Conservation (phyloP, 1,140 invertebrate species). For the Lucilia cuprina region DNA sequence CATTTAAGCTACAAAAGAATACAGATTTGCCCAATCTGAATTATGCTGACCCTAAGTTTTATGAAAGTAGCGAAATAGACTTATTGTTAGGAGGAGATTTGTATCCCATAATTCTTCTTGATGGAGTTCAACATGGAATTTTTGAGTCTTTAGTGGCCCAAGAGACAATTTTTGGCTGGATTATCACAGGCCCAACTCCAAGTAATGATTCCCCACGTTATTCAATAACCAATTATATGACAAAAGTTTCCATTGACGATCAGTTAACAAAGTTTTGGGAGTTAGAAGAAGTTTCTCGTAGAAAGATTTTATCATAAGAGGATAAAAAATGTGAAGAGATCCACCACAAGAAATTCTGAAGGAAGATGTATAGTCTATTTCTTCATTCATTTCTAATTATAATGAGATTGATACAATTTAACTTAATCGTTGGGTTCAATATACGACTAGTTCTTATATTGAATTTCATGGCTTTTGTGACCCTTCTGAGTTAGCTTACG, state of each 20-base stretch:
- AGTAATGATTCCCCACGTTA: too few species aligned
- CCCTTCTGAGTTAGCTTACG: background rate
- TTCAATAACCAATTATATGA: background rate
- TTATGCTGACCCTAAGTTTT: background rate
- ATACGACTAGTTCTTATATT: background rate
- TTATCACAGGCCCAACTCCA: background rate
- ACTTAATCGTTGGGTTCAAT: background rate
- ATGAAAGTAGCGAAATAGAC: background rate
- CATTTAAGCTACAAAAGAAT: background rate
- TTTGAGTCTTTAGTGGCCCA: too few species aligned
- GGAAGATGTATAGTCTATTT: too few species aligned
- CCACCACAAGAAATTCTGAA: background rate
- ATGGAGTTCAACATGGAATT: background rate
- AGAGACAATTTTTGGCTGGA: too few species aligned
- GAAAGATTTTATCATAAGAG: background rate
- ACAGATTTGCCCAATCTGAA: background rate
- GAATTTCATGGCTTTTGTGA: conserved; percentile 8
- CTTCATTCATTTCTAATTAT: background rate
- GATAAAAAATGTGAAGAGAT: background rate
- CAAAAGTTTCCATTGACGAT: background rate
- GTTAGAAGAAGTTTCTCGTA: background rate
- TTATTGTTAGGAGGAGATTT: background rate
- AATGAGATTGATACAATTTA: background rate
- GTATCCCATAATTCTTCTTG: background rate
- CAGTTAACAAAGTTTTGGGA: background rate